Base-by-base conservation (phyloP, 2,888 invertebrate species). In the Hyppa rectilinea region DNA sequence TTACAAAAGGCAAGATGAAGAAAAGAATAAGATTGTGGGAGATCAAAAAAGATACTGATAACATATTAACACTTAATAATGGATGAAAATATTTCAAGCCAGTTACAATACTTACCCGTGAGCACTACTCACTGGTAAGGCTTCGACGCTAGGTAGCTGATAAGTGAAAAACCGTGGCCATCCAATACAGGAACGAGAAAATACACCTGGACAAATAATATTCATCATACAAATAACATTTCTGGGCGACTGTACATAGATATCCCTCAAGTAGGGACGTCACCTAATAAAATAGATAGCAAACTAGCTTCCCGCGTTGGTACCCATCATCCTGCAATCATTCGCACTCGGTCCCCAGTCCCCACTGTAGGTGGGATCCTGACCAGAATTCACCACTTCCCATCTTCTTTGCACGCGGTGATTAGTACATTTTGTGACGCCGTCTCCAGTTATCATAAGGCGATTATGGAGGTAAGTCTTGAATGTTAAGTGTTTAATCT, bases 251-350 rank as follows among this genome's bases (percentile, higher is more conserved):
- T 80, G 82, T 82, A 59, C 70, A 45, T 76, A n/a, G 29, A 59
- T 59, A 71, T 67, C 75, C 71, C 75, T 81, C 68, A 73, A 77
- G 62, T 43, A 67, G 70, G 71, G 75, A 84, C 83, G 78, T 80
- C 83, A 84, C 75, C 65, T 86, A 85, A 85, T 87, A 83, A 87
- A 89, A 83, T 86, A 83, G 80, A 86, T 81, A 82, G 71, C 69
- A 61, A 38, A 75, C 71, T 31, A 61, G 75, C 82, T 87, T 87
- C 87, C 89, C 84, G 67, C 82, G 81, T n/a, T n/a, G n/a, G n/a
- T 82, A 70, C 81, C 84, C 85, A 83, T 83, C 86, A 84, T 90
- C 88, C 88, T 86, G 87, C 65, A 71, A 87, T 86, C 86, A 86
- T 83, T 82, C 73, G 56, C 70, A 75, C 71, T 65, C 65, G 10